Conservation (phyloP, 2,888 invertebrate genomes). For the Pediacus dermestoides region DNA sequence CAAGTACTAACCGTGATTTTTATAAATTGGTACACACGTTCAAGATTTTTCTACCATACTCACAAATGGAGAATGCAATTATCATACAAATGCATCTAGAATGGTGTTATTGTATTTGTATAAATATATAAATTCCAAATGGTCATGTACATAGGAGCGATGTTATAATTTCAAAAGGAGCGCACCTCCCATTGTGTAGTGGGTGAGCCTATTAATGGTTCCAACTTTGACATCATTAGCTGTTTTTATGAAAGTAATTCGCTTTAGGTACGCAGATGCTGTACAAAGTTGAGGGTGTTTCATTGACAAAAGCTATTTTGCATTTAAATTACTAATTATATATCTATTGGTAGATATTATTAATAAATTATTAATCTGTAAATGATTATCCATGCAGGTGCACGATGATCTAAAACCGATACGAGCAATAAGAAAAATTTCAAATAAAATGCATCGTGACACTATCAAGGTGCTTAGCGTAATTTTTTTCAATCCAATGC, state of each 20-base stretch:
- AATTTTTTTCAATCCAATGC: constrained; percentile 32
- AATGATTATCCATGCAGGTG: too few relatives aligned
- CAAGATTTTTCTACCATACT: constrained; percentile 6
- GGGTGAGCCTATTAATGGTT: constrained; percentile 11
- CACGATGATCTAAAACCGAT: too few relatives aligned
- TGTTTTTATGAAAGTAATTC: constrained; percentile 21
- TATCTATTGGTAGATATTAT: too few relatives aligned
- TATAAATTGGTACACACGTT: constrained; percentile 8
- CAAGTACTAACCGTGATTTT: constrained; percentile 7
- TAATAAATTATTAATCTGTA: too few relatives aligned
- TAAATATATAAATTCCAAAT: constrained; percentile 2
- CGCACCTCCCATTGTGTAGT: constrained; percentile 11
- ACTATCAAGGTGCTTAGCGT: constrained; percentile 32
- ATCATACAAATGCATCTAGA: constrained; percentile 18
- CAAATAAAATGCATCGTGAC: constrained; percentile 29
- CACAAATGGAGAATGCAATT: constrained; percentile 21
- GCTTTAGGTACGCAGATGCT: constrained; percentile 18
- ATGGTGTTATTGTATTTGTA: constrained; percentile 6
- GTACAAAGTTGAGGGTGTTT: too few relatives aligned
- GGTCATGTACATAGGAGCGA: constrained; percentile 7
- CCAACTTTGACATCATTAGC: constrained; percentile 21
- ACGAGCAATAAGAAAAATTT: neutral
- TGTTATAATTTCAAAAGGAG: neutral
- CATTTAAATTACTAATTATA: too few relatives aligned
- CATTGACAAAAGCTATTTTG: too few relatives aligned